Evolutionary conservation across 2,113 vertebrate species (phyloP).

Genomic region (Tonatia bakeri): DNA sequence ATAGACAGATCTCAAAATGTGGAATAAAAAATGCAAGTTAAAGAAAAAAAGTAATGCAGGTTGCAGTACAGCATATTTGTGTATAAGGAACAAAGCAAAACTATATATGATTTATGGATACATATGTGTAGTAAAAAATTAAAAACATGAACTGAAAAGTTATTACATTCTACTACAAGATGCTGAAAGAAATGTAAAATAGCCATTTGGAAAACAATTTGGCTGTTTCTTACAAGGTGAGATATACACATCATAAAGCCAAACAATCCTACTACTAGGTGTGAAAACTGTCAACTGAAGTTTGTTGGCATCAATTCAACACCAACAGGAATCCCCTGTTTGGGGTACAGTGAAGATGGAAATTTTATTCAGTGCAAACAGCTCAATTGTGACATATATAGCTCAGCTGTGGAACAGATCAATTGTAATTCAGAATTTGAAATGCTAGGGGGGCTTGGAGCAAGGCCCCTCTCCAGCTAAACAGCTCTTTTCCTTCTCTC

Average conservation of each 20-base stretch:
- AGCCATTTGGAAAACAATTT: neutral
- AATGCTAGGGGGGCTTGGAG: too few relatives aligned
- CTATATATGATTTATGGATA: neutral
- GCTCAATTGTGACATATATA: too few relatives aligned
- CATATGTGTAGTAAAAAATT: neutral
- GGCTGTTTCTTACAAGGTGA: neutral
- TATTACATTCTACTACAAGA: neutral
- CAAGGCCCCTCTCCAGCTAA: too few relatives aligned
- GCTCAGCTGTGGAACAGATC: too few relatives aligned
- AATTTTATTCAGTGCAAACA: too few relatives aligned
- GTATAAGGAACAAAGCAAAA: neutral
- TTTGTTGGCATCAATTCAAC: too few relatives aligned
- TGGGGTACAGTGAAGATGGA: too few relatives aligned
- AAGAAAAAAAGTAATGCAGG: neutral
- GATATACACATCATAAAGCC: neutral
- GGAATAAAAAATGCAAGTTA: neutral
- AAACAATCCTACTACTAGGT: neutral
- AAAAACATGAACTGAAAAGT: neutral
- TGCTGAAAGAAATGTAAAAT: neutral
- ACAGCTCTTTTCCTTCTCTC: too few relatives aligned
- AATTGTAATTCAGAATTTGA: too few relatives aligned
- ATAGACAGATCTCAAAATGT: neutral
- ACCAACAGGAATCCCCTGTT: too few relatives aligned
- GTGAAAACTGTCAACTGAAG: neutral
- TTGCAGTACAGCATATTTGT: neutral